These are phyloP conservation scores for Caranx melampygus DNA, from an alignment of 2,113 vertebrate genomes.

Conservation along the genomic window DNA sequence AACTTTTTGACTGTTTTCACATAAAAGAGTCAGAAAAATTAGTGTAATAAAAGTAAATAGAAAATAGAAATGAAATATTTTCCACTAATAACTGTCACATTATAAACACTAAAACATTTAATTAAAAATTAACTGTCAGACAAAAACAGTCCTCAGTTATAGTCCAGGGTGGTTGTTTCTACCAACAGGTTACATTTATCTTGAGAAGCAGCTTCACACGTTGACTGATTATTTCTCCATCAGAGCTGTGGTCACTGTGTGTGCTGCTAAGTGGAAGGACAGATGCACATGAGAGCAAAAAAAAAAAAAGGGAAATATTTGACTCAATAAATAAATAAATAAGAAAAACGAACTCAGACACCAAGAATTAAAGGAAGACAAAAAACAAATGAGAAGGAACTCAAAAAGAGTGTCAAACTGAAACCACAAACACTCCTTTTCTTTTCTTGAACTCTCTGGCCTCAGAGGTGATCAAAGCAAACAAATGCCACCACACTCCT, in stretches of 20 bases:
- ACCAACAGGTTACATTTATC: too few species aligned
- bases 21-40: too few species aligned
- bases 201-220: background rate
- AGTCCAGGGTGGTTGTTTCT: background rate
- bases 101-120: background rate
- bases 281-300: background rate
- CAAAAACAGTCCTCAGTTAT: background rate
- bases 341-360: background rate
- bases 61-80: background rate
- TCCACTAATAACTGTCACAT: background rate
- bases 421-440: background rate
- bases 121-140: background rate
- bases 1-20: too few species aligned
- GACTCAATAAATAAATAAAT: background rate
- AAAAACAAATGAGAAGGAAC: background rate
- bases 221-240: conserved; percentile 7
- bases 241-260: too few species aligned
- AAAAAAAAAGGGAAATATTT: background rate
- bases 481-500: background rate
- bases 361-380: background rate
- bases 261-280: background rate
- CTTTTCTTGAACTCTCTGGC: conserved; percentile 6
- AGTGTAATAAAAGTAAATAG: too few species aligned
- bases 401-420: conserved; percentile 11
- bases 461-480: conserved; percentile 12